phyloP scores from a whole-genome alignment of 1,140 invertebrate genomes.

The Bombus impatiens region DNA sequence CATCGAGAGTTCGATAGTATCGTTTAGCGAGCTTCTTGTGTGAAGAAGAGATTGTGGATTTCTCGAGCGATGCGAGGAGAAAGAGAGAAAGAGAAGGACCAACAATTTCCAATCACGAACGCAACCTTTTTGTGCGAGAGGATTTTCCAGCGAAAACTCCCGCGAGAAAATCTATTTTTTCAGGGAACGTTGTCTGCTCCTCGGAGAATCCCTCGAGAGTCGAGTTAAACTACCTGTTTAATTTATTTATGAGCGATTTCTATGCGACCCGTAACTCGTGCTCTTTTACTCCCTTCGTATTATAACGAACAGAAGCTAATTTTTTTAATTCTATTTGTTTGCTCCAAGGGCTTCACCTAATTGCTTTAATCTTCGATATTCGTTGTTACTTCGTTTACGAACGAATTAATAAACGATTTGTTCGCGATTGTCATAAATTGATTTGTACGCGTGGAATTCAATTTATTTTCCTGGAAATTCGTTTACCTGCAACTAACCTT shows the following conservation, averaged over 20 bases:
- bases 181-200: neutral
- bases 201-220: neutral
- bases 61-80: neutral
- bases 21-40: too few species aligned
- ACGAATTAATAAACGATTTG: too few species aligned
- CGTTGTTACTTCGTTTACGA: neutral
- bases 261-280: neutral
- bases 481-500: too few species aligned
- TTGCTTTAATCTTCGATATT: neutral
- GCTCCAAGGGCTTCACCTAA: too few species aligned
- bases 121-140: neutral
- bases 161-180: neutral
- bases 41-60: neutral
- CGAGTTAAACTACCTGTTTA: neutral
- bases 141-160: neutral
- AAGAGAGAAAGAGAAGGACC: too few species aligned
- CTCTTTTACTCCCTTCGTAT: neutral
- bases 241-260: conserved; percentile 24
- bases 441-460: too few species aligned
- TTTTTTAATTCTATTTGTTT: neutral
- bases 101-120: conserved; percentile 11
- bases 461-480: too few species aligned
- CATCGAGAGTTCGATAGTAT: neutral
- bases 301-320: neutral
- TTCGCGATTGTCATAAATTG: too few species aligned